Evolutionary conservation across 92 coral and sea anemone species (phyloP).

Genomic region (Phymanthus crucifer): DNA sequence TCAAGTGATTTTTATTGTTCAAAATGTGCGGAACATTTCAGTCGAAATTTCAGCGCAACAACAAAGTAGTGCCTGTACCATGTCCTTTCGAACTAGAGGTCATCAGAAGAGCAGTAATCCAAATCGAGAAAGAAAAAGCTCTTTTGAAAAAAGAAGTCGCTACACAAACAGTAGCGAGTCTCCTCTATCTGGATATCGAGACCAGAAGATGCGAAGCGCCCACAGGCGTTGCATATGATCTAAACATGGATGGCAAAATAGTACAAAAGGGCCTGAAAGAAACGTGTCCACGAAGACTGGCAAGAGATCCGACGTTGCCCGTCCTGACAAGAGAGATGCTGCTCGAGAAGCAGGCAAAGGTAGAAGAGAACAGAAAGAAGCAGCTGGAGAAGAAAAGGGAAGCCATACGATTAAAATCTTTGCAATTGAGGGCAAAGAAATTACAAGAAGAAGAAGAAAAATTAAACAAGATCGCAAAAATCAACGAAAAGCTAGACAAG

Average conservation of each 20-base stretch:
- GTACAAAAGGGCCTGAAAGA: background rate
- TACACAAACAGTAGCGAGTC: background rate
- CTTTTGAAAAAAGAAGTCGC: background rate
- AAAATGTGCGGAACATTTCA: background rate
- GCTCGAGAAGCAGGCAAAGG: no score
- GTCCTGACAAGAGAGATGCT: no score
- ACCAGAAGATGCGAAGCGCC: background rate
- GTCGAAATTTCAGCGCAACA: background rate
- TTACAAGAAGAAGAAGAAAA: background rate
- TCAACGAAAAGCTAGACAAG: background rate
- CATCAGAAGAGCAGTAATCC: background rate
- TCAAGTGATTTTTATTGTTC: no score
- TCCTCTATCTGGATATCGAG: background rate
- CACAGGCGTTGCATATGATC: background rate
- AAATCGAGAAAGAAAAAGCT: constrained; percentile 1
- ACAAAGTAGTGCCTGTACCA: background rate
- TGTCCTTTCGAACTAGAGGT: background rate
- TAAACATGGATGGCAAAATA: background rate
- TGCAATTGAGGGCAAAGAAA: background rate
- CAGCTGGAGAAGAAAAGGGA: background rate
- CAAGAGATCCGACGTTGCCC: no score
- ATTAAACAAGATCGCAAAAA: background rate
- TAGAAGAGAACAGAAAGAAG: background rate
- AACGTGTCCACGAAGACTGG: no score
- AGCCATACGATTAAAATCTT: background rate